Base-by-base conservation (phyloP, 2,113 vertebrate genomes). In the Aleadryas rufinucha region DNA sequence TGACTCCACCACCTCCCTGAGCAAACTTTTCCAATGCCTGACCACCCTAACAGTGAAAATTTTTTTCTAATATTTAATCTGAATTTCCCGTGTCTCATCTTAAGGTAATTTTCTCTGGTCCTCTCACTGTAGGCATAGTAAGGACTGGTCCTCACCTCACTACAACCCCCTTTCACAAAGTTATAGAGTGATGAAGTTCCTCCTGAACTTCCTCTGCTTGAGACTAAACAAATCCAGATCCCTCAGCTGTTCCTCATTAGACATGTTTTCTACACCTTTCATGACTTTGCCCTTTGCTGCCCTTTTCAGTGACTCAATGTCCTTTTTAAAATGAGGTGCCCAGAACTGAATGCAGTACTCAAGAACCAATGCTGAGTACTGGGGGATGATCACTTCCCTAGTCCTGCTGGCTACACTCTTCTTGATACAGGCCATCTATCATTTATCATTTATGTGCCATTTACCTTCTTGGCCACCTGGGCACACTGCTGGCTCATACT, bases 241-340 rank as follows among this genome's bases (percentile, higher is more conserved):
- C 22, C 52, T 75, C n/a, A n/a, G 41, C 19, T 54, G 5, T 56
- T 74, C n/a, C 50, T n/a, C 23, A 23, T 41, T 65, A 49, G 50
- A 41, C 30, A 30, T 20, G 24, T 56, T 41, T 75, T 65, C 16
- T 49, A 49, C 35, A 30, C 30, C 3, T 47, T 49, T 49, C 24
- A 65, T 35, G 42, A 85, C n/a, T 8, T 75, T 56, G 16, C 24
- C 16, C 7, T 74, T 75, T 11, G 4, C 60, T 65, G 30, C n/a
- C n/a, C n/a, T n/a, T n/a, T 56, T 24, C n/a, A 65, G 26, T 4
- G 11, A 14, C 17, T n/a, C 16, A 42, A 26, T 0, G 1, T 50
- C 16, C 8, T 21, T 76, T 50, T 24, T n/a, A 41, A 66, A 57
- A 30, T 11, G 19, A 56, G 12, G 4, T 4, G 8, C 19, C 19